A percentile compares a stretch with the other conserved stretches of the same genome.
Conservation (phyloP, 2,888 invertebrate species). For the Epicampocera succincta region DNA sequence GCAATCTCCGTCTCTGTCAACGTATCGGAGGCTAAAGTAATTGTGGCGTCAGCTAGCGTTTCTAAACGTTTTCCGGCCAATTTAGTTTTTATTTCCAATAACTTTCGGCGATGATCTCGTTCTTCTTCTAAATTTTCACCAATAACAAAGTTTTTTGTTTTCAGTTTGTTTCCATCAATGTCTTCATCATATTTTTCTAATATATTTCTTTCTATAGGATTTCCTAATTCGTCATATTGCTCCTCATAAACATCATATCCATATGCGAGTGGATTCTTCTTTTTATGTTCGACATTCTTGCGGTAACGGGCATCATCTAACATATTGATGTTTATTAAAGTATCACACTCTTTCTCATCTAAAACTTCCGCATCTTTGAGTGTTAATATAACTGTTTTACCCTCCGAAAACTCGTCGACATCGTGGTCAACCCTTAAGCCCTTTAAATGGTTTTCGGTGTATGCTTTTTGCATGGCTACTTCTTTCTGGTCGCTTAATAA, state of each 20-base stretch:
- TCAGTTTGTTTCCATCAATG: slow-evolving; percentile 83
- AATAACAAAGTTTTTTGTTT: slow-evolving; percentile 87
- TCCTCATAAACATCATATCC: slow-evolving; percentile 92
- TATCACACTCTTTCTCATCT: slow-evolving; percentile 93
- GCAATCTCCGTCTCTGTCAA: slow-evolving; percentile 91
- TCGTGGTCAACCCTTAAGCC: slow-evolving; percentile 95
- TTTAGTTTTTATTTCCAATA: slow-evolving; percentile 83
- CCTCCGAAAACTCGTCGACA: slow-evolving; percentile 87
- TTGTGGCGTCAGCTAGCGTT: slow-evolving; percentile 86
- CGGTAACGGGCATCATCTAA: slow-evolving; percentile 92
- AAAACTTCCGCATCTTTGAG: slow-evolving; percentile 95
- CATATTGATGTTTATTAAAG: slow-evolving; percentile 95
- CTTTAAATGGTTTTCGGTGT: slow-evolving; percentile 87
- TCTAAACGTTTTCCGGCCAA: slow-evolving; percentile 87
- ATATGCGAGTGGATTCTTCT: slow-evolving; percentile 91
- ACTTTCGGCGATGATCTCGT: slow-evolving; percentile 82
- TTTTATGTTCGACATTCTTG: slow-evolving; percentile 92
- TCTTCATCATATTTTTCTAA: slow-evolving; percentile 98
- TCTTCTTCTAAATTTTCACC: slow-evolving; percentile 86
- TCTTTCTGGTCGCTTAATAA: slow-evolving; percentile 90
- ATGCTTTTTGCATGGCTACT: slow-evolving; percentile 84
- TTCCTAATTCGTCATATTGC: slow-evolving; percentile 86
- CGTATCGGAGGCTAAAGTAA: slow-evolving; percentile 92
- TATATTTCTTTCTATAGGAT: slow-evolving; percentile 86
- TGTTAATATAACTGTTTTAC: slow-evolving; percentile 93